Evolutionary conservation across 1,140 invertebrate species (phyloP).

Genomic region (Trichomalopsis sarcophagae): DNA sequence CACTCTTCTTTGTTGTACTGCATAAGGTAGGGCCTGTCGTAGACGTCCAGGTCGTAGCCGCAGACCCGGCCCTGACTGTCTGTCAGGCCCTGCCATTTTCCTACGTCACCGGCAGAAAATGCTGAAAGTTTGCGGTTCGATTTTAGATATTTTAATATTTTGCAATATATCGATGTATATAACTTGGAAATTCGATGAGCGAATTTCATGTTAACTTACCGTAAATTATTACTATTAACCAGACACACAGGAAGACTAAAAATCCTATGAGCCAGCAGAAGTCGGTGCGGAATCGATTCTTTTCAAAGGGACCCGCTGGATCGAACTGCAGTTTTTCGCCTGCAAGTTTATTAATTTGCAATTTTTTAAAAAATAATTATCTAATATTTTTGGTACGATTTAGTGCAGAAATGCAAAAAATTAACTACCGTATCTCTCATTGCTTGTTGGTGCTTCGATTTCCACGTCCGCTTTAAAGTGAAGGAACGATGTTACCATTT

Average conservation of each 20-base stretch:
- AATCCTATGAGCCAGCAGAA: conserved; percentile 17
- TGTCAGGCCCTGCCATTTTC: neutral
- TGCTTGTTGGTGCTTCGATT: no score
- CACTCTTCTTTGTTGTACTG: neutral
- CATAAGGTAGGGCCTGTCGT: neutral
- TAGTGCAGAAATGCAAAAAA: no score
- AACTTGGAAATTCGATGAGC: neutral
- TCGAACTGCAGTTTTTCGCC: neutral
- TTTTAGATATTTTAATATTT: neutral
- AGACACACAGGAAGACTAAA: neutral
- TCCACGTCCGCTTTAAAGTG: no score
- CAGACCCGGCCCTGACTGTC: conserved; percentile 11
- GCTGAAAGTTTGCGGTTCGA: neutral
- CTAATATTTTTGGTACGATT: no score
- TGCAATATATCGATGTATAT: neutral
- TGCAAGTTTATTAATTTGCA: neutral
- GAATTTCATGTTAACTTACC: neutral
- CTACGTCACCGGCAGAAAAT: neutral
- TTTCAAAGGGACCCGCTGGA: neutral
- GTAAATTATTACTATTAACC: conserved; percentile 9
- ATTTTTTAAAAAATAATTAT: neutral
- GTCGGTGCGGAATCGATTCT: neutral
- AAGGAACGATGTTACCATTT: no score
- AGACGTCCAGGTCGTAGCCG: neutral
- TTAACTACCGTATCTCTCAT: no score